phyloP scores from a whole-genome alignment of 35 echinoderm and acorn worm species.

The Acanthaster planci region DNA sequence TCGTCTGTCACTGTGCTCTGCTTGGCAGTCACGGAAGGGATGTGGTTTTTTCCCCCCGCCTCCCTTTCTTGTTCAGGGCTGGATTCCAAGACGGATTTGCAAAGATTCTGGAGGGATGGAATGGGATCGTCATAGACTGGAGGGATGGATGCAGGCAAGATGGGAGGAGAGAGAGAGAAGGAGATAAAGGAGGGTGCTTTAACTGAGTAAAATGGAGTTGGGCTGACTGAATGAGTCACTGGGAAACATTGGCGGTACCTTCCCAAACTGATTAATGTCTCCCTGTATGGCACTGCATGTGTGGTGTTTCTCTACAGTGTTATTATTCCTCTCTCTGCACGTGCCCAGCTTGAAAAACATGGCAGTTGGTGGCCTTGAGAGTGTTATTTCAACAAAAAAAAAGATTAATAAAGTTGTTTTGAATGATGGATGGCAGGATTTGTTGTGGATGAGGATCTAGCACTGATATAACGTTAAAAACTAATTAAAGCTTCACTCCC shows the following conservation, averaged over 20 bases:
- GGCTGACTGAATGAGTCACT: constrained; percentile 5
- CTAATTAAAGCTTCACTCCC: background rate
- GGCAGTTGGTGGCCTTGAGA: background rate
- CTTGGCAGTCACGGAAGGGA: background rate
- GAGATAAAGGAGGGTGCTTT: background rate
- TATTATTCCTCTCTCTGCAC: background rate
- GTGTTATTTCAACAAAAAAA: background rate
- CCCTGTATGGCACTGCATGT: too few species aligned
- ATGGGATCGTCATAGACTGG: background rate
- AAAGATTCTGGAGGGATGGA: background rate
- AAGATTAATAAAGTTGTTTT: background rate
- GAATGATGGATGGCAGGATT: background rate
- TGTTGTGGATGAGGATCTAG: background rate
- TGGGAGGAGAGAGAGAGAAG: background rate
- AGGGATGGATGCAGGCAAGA: background rate
- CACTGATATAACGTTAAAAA: background rate
- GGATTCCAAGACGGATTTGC: background rate
- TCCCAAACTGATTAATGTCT: too few species aligned
- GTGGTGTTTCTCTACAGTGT: background rate
- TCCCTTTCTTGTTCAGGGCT: background rate
- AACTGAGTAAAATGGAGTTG: background rate
- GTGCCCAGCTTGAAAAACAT: constrained; percentile 7
- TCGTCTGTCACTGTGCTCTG: background rate
- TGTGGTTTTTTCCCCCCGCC: background rate
- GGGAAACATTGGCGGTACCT: background rate